Evolutionary conservation across 2,113 vertebrate genomes (phyloP).

Genomic region (Sterna hirundo): DNA sequence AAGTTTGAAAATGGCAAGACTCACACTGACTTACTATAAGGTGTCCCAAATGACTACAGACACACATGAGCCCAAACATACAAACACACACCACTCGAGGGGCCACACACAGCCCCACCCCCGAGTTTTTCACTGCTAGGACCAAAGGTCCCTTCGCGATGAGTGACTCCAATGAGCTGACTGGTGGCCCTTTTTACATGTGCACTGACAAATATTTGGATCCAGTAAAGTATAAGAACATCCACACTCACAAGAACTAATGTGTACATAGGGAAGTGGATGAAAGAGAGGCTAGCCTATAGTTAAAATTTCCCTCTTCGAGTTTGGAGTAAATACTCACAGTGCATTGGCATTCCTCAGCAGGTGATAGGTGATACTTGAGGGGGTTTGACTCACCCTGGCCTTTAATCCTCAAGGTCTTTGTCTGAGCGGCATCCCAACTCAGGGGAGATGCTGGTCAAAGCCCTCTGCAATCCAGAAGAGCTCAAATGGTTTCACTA

Average conservation of each 20-base stretch:
- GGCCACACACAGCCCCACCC: too few relatives aligned
- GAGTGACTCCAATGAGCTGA: neutral
- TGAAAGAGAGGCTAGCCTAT: neutral
- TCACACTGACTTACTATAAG: too few relatives aligned
- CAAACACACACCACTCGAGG: too few relatives aligned
- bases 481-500: neutral
- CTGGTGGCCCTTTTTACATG: neutral
- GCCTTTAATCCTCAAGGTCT: neutral
- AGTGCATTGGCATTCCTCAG: neutral
- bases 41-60: too few relatives aligned
- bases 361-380: neutral
- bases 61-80: too few relatives aligned
- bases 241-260: neutral
- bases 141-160: neutral
- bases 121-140: too few relatives aligned
- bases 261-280: neutral
- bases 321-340: neutral
- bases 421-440: neutral
- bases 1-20: too few relatives aligned
- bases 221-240: neutral
- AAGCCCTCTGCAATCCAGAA: neutral
- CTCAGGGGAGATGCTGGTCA: neutral
- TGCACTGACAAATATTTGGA: neutral
- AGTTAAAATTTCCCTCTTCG: neutral
- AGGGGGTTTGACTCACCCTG: neutral